Conservation (phyloP, 2,797 vertebrate genomes). For the Passerculus sandwichensis region DNA sequence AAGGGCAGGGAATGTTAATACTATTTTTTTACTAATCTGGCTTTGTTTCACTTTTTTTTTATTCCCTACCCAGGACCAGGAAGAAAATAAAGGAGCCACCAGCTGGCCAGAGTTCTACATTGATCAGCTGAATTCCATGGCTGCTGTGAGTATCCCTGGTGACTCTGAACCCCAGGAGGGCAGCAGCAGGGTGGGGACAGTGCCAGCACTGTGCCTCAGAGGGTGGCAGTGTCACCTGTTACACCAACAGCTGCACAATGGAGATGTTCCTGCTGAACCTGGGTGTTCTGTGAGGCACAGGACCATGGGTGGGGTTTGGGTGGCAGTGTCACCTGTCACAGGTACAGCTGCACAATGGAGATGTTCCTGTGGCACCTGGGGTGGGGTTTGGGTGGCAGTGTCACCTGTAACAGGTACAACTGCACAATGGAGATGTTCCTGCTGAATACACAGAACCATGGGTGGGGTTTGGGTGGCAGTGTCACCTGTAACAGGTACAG, state of each 20-base stretch:
- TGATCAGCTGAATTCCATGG: slow-evolving; percentile 98
- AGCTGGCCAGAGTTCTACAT: slow-evolving; percentile 99
- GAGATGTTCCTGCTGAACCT: no score
- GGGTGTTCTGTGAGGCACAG: no score
- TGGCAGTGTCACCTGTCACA: no score
- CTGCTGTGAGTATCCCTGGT: slow-evolving; percentile 89
- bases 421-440: no score
- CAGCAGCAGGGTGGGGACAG: not conserved
- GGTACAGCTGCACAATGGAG: no score
- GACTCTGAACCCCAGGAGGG: accelerated
- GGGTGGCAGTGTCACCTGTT: not conserved
- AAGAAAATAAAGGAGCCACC: slow-evolving; percentile 98
- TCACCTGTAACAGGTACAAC: not conserved
- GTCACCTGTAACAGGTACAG: not conserved
- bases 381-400: no score
- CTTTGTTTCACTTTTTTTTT: not conserved
- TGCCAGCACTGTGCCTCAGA: accelerated
- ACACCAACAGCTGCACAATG: not conserved
- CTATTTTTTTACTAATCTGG: slow-evolving; percentile 12
- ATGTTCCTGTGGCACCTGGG: no score
- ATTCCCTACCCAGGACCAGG: slow-evolving; percentile 86
- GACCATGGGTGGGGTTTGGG: no score
- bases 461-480: not conserved
- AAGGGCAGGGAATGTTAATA: not conserved
- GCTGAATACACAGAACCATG: no score